These are phyloP conservation scores for Dendrocopos noguchii DNA, from an alignment of 2,113 vertebrate species.

Conservation along the genomic window DNA sequence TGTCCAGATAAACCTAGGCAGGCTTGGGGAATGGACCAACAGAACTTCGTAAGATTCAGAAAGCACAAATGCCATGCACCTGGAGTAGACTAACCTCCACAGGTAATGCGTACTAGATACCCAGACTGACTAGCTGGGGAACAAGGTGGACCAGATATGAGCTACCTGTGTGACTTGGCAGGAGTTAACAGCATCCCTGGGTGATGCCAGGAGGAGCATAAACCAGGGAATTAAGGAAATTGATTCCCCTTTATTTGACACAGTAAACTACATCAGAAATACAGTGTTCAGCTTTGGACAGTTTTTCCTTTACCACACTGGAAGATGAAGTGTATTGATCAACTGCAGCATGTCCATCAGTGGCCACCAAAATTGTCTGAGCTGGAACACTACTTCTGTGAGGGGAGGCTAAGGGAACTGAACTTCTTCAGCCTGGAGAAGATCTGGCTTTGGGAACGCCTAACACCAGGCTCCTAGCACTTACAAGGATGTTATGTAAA, in stretches of 20 bases:
- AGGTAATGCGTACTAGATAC: not conserved
- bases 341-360: not conserved
- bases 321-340: not conserved
- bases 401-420: not conserved
- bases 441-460: not conserved
- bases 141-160: accelerated
- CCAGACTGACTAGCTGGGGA: not conserved
- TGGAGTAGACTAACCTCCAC: not conserved
- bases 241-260: not conserved
- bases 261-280: not conserved
- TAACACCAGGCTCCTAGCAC: not conserved
- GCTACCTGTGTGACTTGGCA: not conserved
- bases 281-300: not conserved
- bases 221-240: not conserved
- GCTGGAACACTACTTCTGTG: not conserved
- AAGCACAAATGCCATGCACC: not conserved
- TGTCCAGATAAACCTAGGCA: not conserved
- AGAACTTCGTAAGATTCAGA: not conserved
- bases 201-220: not conserved
- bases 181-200: accelerated
- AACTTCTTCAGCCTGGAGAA: not conserved
- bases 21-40: not conserved
- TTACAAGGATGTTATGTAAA: not conserved
- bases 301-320: not conserved
- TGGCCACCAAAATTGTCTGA: not conserved